Conservation (phyloP, 2,113 vertebrate genomes). For the Coryphaenoides rupestris region DNA sequence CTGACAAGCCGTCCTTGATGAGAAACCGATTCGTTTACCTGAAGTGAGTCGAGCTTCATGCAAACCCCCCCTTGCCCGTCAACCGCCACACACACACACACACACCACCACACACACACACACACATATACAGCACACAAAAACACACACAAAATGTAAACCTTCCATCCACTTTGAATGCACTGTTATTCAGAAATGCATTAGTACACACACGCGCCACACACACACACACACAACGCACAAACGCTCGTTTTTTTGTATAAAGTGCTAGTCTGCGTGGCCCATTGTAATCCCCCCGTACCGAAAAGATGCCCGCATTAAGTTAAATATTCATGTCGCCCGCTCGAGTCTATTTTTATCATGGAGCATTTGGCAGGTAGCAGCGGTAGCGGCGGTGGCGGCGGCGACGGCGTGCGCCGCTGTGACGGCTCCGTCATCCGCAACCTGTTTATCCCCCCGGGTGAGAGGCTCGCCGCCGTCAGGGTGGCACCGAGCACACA, state of each 20-base stretch:
- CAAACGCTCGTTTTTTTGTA: neutral
- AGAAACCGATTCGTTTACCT: constrained; percentile 18
- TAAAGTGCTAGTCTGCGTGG: neutral
- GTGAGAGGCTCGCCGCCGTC: constrained; percentile 28
- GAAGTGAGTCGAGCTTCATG: constrained; percentile 36
- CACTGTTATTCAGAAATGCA: too few relatives aligned
- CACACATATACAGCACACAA: neutral
- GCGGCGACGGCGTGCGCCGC: too few relatives aligned
- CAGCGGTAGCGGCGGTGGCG: too few relatives aligned
- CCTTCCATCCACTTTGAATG: too few relatives aligned
- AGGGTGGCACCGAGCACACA: neutral
- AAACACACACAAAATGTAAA: too few relatives aligned
- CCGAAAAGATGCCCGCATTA: constrained; percentile 60
- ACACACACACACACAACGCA: too few relatives aligned
- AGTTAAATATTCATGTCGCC: constrained; percentile 72
- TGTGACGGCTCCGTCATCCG: constrained; percentile 54
- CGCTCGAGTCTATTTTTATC: constrained; percentile 66
- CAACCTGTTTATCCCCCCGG: constrained; percentile 45
- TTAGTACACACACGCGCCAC: too few relatives aligned
- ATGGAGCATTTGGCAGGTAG: constrained; percentile 65
- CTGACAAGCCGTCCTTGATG: constrained; percentile 35
- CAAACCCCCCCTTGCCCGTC: neutral
- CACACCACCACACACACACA: neutral
- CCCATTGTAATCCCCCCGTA: neutral
- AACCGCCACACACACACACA: constrained; percentile 12